Conservation (phyloP, 2,113 vertebrate species). For the Cryptoleucopteryx plumbea region DNA sequence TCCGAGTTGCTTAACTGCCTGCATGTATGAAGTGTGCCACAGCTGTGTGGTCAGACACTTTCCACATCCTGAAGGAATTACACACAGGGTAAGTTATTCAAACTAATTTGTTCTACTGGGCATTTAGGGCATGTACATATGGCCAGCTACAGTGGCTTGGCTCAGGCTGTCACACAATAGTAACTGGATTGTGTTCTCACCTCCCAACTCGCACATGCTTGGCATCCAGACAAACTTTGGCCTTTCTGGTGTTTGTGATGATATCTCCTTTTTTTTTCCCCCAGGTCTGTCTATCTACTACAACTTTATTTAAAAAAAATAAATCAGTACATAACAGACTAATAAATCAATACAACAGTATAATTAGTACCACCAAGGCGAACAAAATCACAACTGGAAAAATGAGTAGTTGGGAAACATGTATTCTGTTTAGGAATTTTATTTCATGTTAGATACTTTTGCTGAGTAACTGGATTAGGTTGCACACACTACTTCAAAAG, state of each 20-base stretch:
- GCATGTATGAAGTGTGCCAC: rapidly evolving
- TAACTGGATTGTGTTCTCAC: not conserved
- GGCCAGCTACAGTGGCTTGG: not conserved
- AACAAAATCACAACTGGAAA: not conserved
- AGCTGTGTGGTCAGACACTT: not conserved
- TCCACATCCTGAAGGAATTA: not conserved
- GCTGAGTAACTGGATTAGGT: not conserved
- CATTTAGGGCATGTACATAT: not conserved
- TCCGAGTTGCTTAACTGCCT: not conserved
- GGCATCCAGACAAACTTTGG: not conserved
- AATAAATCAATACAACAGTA: not conserved
- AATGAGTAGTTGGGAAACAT: not conserved
- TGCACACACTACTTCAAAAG: not conserved
- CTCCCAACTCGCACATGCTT: rapidly evolving
- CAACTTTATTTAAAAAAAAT: not conserved
- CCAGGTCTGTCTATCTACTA: not conserved
- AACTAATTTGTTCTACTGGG: not conserved
- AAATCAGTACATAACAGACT: not conserved
- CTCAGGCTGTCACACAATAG: not conserved
- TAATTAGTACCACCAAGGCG: not conserved
- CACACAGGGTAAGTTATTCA: not conserved
- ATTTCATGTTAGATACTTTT: not conserved
- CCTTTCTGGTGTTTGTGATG: not conserved
- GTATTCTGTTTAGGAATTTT: not conserved
- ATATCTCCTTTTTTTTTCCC: no score